phyloP scores from a whole-genome alignment of 2,797 vertebrate genomes.

The Sebastes oblongus region DNA sequence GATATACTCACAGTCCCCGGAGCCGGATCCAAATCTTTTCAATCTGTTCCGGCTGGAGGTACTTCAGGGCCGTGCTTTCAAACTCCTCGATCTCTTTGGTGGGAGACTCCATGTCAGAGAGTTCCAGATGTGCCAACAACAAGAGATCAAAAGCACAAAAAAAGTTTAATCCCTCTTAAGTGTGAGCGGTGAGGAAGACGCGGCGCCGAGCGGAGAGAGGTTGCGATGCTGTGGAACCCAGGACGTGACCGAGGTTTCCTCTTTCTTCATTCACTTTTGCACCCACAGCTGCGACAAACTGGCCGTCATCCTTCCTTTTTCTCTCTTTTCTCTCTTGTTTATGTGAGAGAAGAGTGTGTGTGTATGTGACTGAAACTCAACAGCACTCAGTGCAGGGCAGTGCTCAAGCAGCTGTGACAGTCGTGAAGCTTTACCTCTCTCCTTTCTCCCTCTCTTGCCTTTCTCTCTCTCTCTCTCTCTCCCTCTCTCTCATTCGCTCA shows the following conservation, averaged over 20 bases:
- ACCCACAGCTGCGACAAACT: constrained; percentile 44
- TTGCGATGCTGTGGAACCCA: constrained; percentile 33
- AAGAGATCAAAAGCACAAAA: constrained; percentile 27
- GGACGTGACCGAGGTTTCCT: constrained; percentile 55
- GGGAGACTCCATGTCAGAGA: constrained; percentile 92
- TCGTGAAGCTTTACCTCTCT: constrained; percentile 50
- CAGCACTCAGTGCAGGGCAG: constrained; percentile 46
- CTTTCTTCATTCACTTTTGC: constrained; percentile 61
- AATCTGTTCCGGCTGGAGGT: constrained; percentile 96
- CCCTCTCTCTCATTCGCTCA: constrained; percentile 46
- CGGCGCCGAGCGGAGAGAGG: constrained; percentile 14
- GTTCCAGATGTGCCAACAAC: constrained; percentile 42
- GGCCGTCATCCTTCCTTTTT: constrained; percentile 51
- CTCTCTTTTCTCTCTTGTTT: constrained; percentile 37
- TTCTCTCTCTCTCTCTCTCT: constrained; percentile 7
- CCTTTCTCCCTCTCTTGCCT: not conserved
- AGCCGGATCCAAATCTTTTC: constrained; percentile 99
- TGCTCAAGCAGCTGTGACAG: constrained; percentile 61
- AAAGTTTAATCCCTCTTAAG: constrained; percentile 73
- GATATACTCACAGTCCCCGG: constrained; percentile 95
- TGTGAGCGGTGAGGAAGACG: constrained; percentile 29
- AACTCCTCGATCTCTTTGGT: constrained; percentile 99
- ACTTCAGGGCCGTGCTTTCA: constrained; percentile 97
- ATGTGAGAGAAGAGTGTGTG: constrained; percentile 26
- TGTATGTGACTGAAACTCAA: constrained; percentile 59